phyloP scores from a whole-genome alignment of 2,888 invertebrate species.

The Volucella zonaria region DNA sequence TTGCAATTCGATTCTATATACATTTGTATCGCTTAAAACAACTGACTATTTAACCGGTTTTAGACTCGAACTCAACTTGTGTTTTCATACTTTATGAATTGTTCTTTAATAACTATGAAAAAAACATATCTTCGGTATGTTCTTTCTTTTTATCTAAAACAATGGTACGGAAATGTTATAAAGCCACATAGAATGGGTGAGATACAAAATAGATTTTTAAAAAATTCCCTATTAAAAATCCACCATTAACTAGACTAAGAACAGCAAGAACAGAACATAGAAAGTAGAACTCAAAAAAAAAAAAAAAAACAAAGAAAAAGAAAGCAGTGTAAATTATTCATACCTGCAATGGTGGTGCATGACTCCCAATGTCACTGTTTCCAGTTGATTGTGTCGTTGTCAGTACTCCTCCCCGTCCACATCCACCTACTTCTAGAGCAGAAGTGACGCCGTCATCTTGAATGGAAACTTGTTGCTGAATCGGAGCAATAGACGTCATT shows the following conservation, averaged over 20 bases:
- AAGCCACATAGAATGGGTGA: neutral
- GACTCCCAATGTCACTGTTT: conserved; percentile 86
- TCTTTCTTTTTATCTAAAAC: no score
- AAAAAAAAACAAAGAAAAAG: neutral
- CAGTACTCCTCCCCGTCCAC: conserved; percentile 66
- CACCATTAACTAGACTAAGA: neutral
- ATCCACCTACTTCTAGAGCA: conserved; percentile 16
- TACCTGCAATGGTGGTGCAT: conserved; percentile 85
- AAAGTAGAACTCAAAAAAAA: neutral
- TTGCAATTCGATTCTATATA: no score
- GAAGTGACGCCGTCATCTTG: conserved; percentile 77
- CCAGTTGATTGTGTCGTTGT: conserved; percentile 84
- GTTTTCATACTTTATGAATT: no score
- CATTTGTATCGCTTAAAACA: no score
- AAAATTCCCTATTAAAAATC: neutral
- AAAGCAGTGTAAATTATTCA: conserved; percentile 71
- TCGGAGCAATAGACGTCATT: conserved; percentile 81
- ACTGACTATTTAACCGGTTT: no score
- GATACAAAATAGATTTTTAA: conserved; percentile 36
- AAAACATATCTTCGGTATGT: no score
- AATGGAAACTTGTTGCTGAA: conserved; percentile 78
- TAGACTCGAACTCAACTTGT: no score
- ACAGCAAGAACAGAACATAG: conserved; percentile 40
- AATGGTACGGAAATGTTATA: no score
- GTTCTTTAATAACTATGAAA: no score